Percentiles rank a stretch among this genome's conserved stretches.
phyloP scores from a whole-genome alignment of 2,797 vertebrate species.

The Onychomys torridus region DNA sequence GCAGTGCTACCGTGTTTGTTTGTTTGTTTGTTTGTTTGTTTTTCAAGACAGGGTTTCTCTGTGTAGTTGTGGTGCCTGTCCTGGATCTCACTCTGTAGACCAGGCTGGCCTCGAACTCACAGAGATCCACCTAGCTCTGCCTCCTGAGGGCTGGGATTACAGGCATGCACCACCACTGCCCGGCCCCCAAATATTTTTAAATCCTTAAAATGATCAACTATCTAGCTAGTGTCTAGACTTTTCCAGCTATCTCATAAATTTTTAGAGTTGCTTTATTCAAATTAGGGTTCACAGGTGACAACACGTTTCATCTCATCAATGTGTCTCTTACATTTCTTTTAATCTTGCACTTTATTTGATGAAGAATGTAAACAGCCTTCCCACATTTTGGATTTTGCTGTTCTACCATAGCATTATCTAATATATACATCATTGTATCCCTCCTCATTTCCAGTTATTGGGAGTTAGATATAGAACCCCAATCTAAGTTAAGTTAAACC shows the following conservation, averaged over 20 bases:
- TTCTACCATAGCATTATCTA: not conserved
- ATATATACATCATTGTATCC: not conserved
- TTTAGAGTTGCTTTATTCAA: conserved; percentile 41
- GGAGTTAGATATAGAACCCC: conserved; percentile 3
- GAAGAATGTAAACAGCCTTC: not conserved
- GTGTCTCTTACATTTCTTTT: conserved; percentile 16
- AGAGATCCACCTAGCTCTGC: too few species aligned
- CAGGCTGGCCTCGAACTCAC: too few species aligned
- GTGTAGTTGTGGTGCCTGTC: too few species aligned
- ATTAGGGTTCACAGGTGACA: conserved; percentile 24
- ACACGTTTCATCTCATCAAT: not conserved
- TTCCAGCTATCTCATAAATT: not conserved
- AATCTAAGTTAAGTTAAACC: not conserved
- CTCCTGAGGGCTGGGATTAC: too few species aligned
- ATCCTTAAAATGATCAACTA: conserved; percentile 49
- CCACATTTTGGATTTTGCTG: conserved; percentile 12
- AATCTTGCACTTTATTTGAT: conserved; percentile 25
- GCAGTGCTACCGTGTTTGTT: not conserved
- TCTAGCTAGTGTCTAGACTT: not conserved
- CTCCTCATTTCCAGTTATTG: not conserved
- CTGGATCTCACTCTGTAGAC: too few species aligned
- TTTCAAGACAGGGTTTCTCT: too few species aligned
- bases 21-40: too few species aligned
- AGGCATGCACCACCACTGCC: too few species aligned
- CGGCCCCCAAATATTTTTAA: conserved; percentile 10